These are phyloP conservation scores for Lasioglossum calceatum DNA, from an alignment of 2,888 invertebrate genomes.

Conservation along the genomic window DNA sequence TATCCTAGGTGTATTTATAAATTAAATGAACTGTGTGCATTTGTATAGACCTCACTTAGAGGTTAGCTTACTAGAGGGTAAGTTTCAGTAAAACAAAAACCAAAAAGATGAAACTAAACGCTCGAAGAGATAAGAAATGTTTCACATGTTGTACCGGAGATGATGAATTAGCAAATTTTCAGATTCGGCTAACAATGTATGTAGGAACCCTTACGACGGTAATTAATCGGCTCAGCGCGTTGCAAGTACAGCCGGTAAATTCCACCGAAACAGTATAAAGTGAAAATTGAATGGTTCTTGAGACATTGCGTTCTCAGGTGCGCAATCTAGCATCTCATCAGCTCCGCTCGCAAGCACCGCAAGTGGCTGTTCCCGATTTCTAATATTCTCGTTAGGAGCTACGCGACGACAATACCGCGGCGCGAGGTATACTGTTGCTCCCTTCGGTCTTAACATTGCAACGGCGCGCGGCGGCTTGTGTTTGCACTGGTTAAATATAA, in stretches of 20 bases:
- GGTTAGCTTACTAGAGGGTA: neutral
- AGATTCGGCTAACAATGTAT: neutral
- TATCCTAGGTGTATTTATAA: neutral
- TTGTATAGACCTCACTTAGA: neutral
- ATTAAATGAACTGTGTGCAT: neutral
- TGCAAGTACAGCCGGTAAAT: neutral
- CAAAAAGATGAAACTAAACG: neutral
- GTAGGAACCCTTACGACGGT: neutral
- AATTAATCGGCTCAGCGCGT: neutral
- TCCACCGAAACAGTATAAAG: neutral
- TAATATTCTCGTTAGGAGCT: conserved; percentile 37
- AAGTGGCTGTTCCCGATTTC: conserved; percentile 33
- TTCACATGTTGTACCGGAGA: neutral
- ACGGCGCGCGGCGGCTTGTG: conserved; percentile 7
- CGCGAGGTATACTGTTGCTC: conserved; percentile 2
- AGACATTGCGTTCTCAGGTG: neutral
- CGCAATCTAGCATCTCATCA: conserved; percentile 4
- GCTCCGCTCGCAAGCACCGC: neutral
- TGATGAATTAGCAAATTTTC: neutral
- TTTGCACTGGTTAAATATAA: conserved; percentile 66
- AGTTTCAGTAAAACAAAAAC: neutral
- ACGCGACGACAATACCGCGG: conserved; percentile 14
- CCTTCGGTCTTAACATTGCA: conserved; percentile 47
- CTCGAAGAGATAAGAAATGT: neutral
- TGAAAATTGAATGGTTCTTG: neutral